Percentiles rank a stretch among this genome's conserved stretches.
Evolutionary conservation across 2,888 invertebrate genomes (phyloP).

Genomic region (Cyrtodaria siliqua): DNA sequence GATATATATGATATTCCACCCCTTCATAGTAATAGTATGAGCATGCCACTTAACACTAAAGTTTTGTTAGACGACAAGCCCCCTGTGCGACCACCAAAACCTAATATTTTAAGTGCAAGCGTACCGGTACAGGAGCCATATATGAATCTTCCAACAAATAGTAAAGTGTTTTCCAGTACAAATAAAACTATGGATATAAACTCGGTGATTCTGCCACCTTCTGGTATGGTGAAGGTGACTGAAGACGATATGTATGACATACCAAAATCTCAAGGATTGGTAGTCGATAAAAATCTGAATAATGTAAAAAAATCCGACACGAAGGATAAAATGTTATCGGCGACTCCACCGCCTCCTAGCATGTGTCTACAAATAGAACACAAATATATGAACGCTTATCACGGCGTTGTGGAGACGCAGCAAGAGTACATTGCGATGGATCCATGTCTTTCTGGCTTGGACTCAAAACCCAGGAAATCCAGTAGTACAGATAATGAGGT

Average conservation of each 20-base stretch:
- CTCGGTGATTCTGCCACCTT: constrained; percentile 55
- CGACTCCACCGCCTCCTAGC: constrained; percentile 64
- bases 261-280: constrained; percentile 36
- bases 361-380: constrained; percentile 57
- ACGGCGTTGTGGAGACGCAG: constrained; percentile 48
- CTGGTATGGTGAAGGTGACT: constrained; percentile 41
- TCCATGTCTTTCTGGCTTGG: constrained; percentile 21
- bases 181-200: constrained; percentile 62
- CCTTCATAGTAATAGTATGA: constrained; percentile 36
- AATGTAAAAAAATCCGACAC: constrained; percentile 49
- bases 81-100: constrained; percentile 75
- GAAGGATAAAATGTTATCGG: constrained; percentile 44
- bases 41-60: not conserved
- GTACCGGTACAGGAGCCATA: constrained; percentile 72
- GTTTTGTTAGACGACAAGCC: constrained; percentile 56
- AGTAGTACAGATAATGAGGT: constrained; percentile 62
- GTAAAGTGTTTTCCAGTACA: constrained; percentile 62
- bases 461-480: constrained; percentile 43
- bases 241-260: constrained; percentile 69
- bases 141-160: constrained; percentile 79
- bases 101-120: constrained; percentile 42
- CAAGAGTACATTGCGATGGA: constrained; percentile 71
- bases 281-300: constrained; percentile 44
- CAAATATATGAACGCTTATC: constrained; percentile 73
- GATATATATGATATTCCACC: constrained; percentile 77